phyloP scores from a whole-genome alignment of 2,797 vertebrate species.

The Pseudopleuronectes americanus region DNA sequence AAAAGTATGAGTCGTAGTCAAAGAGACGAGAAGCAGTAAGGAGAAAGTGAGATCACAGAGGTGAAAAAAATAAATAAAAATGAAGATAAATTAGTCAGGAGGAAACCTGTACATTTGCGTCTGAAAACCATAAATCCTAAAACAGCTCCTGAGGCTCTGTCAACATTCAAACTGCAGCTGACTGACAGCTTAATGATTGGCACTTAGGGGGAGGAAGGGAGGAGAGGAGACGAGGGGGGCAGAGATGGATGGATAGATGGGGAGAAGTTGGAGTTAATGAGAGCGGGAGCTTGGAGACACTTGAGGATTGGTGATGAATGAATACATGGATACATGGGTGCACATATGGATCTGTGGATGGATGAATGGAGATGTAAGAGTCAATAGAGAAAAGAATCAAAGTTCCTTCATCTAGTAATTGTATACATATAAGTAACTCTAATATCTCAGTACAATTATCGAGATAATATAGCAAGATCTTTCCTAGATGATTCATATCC shows the following conservation, averaged over 20 bases:
- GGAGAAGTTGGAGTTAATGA: constrained; percentile 67
- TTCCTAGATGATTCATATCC: neutral
- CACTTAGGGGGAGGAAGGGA: constrained; percentile 58
- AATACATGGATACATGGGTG: constrained; percentile 36
- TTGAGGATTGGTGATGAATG: constrained; percentile 58
- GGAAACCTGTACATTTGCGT: constrained; percentile 52
- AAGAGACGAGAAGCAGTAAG: neutral
- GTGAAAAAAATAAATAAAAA: neutral
- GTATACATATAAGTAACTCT: constrained; percentile 1
- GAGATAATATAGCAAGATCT: neutral
- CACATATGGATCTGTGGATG: constrained; percentile 45
- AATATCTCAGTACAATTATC: neutral
- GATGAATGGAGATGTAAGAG: constrained; percentile 43
- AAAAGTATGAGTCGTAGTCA: neutral
- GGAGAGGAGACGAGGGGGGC: constrained; percentile 15
- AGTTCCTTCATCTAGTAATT: constrained; percentile 15
- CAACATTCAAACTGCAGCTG: constrained; percentile 60
- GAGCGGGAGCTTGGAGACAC: constrained; percentile 42
- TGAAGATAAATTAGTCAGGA: constrained; percentile 43
- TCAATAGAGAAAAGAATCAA: constrained; percentile 21
- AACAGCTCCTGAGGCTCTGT: constrained; percentile 38
- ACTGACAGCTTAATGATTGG: constrained; percentile 76
- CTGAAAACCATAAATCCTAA: constrained; percentile 55
- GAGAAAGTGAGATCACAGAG: constrained; percentile 2
- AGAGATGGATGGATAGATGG: constrained; percentile 57